Percentiles rank a stretch among this genome's conserved stretches.
These are phyloP conservation scores for Neoscelio sp. DNA, from an alignment of 2,888 invertebrate genomes.

Conservation along the genomic window DNA sequence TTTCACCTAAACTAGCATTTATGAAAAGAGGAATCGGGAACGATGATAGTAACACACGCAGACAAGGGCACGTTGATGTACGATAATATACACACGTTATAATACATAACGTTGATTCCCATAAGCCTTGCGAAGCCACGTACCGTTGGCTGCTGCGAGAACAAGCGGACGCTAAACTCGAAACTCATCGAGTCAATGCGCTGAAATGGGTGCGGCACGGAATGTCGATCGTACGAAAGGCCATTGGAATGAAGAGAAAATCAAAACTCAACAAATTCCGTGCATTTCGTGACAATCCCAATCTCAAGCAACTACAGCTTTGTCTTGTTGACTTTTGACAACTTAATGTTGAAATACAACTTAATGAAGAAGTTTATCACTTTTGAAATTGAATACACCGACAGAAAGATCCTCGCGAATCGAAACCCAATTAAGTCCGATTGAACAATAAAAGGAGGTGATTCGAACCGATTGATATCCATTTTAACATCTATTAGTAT, in stretches of 20 bases:
- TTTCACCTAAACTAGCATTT: slow-evolving; percentile 1
- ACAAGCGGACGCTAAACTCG: slow-evolving; percentile 74
- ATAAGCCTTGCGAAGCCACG: slow-evolving; percentile 69
- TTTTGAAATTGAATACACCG: no score
- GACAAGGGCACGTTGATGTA: slow-evolving; percentile 9
- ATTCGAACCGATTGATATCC: no score
- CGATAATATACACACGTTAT: slow-evolving; percentile 34
- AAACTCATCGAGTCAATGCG: slow-evolving; percentile 78
- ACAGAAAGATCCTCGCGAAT: no score
- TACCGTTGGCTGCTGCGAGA: slow-evolving; percentile 62
- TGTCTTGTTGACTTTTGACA: not conserved
- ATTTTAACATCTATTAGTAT: no score
- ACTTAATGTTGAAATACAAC: not conserved
- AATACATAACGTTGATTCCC: slow-evolving; percentile 65
- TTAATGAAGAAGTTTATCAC: no score
- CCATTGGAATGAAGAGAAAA: slow-evolving; percentile 55
- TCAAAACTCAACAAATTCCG: slow-evolving; percentile 40
- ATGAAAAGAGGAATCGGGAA: slow-evolving; percentile 35
- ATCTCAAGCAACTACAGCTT: slow-evolving; percentile 13
- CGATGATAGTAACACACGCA: slow-evolving; percentile 25
- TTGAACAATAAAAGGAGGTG: no score
- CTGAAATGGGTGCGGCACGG: slow-evolving; percentile 81
- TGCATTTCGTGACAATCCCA: slow-evolving; percentile 3
- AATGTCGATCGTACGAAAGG: slow-evolving; percentile 79
- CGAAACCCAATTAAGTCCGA: no score